These are phyloP conservation scores for Myotis yumanensis DNA, from an alignment of 2,113 vertebrate genomes.

Conservation along the genomic window DNA sequence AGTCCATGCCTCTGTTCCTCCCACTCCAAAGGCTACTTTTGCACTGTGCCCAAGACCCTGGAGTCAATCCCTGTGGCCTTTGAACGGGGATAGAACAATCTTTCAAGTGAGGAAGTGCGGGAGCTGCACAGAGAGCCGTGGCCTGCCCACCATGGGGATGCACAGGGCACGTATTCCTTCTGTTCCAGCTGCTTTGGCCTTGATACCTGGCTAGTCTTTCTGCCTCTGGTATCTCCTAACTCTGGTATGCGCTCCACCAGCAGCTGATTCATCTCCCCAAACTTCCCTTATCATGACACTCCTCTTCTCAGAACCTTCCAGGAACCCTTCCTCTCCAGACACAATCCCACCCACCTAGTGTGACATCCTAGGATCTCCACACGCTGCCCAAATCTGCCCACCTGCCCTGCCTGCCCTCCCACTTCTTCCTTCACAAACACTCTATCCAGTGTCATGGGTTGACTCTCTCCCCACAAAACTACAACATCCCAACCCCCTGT, in stretches of 20 bases:
- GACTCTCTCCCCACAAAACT: background rate
- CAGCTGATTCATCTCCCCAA: background rate
- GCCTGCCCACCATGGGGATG: rapidly evolving
- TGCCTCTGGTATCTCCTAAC: background rate
- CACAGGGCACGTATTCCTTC: background rate
- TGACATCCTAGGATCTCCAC: background rate
- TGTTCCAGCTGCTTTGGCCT: too few species aligned
- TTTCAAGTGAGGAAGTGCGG: background rate
- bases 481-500: background rate
- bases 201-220: background rate
- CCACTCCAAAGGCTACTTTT: background rate
- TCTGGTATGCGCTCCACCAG: background rate
- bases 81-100: background rate
- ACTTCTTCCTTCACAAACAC: background rate
- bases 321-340: background rate
- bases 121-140: background rate
- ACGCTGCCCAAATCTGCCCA: too few species aligned
- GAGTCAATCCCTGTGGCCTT: background rate
- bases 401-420: background rate
- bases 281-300: background rate
- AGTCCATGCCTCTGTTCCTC: background rate
- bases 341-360: rapidly evolving
- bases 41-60: too few species aligned
- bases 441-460: rapidly evolving
- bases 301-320: background rate